A percentile compares a stretch with the other conserved stretches of the same genome.
phyloP scores from a whole-genome alignment of 92 coral and sea anemone species.

The Pocillopora meandrina region DNA sequence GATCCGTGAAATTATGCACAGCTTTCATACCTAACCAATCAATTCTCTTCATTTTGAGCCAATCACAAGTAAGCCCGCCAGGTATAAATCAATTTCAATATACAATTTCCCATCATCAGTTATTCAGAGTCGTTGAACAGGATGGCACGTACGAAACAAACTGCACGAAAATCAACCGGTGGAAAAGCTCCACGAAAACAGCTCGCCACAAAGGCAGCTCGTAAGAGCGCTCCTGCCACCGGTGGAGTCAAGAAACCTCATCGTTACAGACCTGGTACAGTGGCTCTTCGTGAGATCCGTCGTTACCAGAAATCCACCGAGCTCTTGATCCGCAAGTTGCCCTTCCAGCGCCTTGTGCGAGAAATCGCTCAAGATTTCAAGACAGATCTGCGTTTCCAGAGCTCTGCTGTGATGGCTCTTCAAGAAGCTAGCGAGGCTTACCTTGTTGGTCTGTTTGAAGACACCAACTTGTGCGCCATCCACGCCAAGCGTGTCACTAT shows the following conservation, averaged over 20 bases:
- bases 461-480: constrained; percentile 94
- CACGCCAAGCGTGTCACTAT: constrained; percentile 95
- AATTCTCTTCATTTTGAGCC: too few relatives aligned
- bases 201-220: constrained; percentile 98
- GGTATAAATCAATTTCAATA: too few relatives aligned
- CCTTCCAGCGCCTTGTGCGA: constrained; percentile 92
- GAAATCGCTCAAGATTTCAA: constrained; percentile 89
- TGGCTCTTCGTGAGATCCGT: constrained; percentile 90
- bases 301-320: constrained; percentile 90
- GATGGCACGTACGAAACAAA: constrained; percentile 99
- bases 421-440: constrained; percentile 91
- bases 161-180: constrained; percentile 99
- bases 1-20: too few relatives aligned
- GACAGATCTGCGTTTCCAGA: constrained; percentile 85
- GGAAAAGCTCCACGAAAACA: constrained; percentile 99
- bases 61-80: too few relatives aligned
- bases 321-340: constrained; percentile 86
- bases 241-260: constrained; percentile 96
- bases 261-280: constrained; percentile 92
- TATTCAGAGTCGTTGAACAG: too few relatives aligned
- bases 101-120: too few relatives aligned
- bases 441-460: constrained; percentile 89
- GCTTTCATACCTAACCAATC: too few relatives aligned
- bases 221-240: constrained; percentile 99
- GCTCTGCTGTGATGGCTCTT: constrained; percentile 87